Evolutionary conservation across 1,140 invertebrate species (phyloP), one percentile per base, ranked within the genome.

Genomic region (Mizuhopecten yessoensis): DNA sequence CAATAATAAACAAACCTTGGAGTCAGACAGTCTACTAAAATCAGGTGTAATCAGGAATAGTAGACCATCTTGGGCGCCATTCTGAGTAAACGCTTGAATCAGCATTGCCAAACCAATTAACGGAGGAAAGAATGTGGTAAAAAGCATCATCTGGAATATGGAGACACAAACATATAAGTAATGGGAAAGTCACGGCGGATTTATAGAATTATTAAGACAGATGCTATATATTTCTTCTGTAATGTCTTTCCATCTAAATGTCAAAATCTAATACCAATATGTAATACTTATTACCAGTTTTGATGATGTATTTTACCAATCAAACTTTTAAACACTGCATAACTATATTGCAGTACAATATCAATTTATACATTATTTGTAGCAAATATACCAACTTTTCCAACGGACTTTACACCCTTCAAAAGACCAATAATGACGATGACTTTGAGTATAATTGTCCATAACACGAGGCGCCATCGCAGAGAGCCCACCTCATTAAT

Each of bases 51-150:
- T 29, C 0, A 75, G n/a, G 11, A 75, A 75, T 2, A 98, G 94
- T 91, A 98, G 98, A 3, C 98, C 98, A 87, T 98, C 97, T 0
- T 97, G 97, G 0, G 99, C 98, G 11, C 98, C 98, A 0, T 98
- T 98, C 20, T 98, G 96, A 10, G 98, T 98, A 17, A 96, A 88
- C 0, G 95, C 95, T 34, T 95, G 95, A 34, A 96, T 92, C n/a
- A 97, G 93, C 20, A 97, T 91, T 23, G 94, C 95, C 13, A 96
- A 57, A 0, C 97, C 94, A 0, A 97, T 92, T 23, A 96, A 33
- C 91, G 96, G 97, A 33, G 96, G 96, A 90, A 97, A 96, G 1
- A 95, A 86, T 0, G 91, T 86, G 17, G 89, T 89, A 2, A 93
- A 88, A 23, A 88, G 89, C 11, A 92, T 91, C 0, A 92, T 42